A percentile compares a stretch with the other conserved stretches of the same genome.
These are phyloP conservation scores for Coregonus sp. DNA, from an alignment of 2,797 vertebrate species.

Conservation along the genomic window DNA sequence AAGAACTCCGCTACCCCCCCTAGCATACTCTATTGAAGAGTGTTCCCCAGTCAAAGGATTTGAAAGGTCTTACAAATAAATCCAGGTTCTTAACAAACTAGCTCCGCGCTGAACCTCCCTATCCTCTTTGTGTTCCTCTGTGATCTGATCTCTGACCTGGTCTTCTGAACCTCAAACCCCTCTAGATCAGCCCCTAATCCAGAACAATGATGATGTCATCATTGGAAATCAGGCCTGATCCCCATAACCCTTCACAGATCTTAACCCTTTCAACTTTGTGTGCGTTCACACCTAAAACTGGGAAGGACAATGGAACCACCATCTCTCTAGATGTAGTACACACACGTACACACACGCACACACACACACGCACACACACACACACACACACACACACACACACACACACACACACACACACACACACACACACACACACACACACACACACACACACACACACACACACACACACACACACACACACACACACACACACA, in stretches of 20 bases:
- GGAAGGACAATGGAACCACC: neutral
- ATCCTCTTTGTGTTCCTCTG: neutral
- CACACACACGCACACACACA: neutral
- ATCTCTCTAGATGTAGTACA: neutral
- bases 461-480: neutral
- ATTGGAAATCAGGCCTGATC: too few species aligned
- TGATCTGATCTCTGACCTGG: too few species aligned
- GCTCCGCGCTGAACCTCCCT: neutral
- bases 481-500: neutral
- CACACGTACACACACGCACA: neutral
- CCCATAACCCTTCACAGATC: neutral
- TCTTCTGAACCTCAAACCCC: too few species aligned
- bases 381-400: neutral
- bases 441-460: too few species aligned
- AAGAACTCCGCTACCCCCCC: too few species aligned
- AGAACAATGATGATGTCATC: too few species aligned
- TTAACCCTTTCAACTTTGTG: neutral
- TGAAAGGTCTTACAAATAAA: neutral
- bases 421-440: neutral
- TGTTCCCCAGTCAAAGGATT: neutral
- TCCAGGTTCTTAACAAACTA: neutral
- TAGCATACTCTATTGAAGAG: too few species aligned
- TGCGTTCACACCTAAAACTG: neutral
- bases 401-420: neutral
- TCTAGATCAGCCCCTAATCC: neutral